Evolutionary conservation across 1,140 invertebrate species (phyloP), one percentile per base, ranked within the genome.

Genomic region (Lordiphosa clarofinis): DNA sequence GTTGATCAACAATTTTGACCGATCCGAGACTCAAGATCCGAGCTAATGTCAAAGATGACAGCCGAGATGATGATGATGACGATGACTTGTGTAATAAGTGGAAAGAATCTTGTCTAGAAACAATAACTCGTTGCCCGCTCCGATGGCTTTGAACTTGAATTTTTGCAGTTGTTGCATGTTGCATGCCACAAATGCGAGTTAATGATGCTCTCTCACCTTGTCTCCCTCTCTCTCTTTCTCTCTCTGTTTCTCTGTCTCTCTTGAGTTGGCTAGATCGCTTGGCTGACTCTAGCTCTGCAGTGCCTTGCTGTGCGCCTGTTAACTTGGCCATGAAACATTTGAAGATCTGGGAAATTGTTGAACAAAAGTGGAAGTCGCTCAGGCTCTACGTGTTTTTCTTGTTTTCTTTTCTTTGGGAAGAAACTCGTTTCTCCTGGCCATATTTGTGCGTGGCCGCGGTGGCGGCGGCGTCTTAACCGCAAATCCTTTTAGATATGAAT

Each of bases 321-420:
- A 86, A 84, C 78, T 84, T 84, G 78, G 78, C 78, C 78, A 84
- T 84, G 78, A 84, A 84, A 84, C 78, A 84, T 86, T 84, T 70
- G 66, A 63, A 55, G 73, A 62, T 63, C 56, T 59, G 71, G 60
- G 69, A 52, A 82, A 82, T 84, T 82, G 76, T 63, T 61, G 78
- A 82, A 70, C 59, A 69, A 72, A 69, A 79, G 67, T 43, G 66
- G 47, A 50, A 62, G 57, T 48, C 35, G 55, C 44, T 13, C 28
- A 37, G 57, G 10, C 7, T 48, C 58, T 74, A 72, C 74, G 64
- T 82, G 78, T 82, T 84, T 82, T 84, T 82, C 78, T 82, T 66
- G 78, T 82, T 82, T 84, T 78, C 63, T 69, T 84, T 69, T 15
- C 55, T 64, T 50, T 68, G 39, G 44, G 36, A 46, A 15, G 56